Conservation (phyloP, 2,797 vertebrate species). For the Darevskia mixta region DNA sequence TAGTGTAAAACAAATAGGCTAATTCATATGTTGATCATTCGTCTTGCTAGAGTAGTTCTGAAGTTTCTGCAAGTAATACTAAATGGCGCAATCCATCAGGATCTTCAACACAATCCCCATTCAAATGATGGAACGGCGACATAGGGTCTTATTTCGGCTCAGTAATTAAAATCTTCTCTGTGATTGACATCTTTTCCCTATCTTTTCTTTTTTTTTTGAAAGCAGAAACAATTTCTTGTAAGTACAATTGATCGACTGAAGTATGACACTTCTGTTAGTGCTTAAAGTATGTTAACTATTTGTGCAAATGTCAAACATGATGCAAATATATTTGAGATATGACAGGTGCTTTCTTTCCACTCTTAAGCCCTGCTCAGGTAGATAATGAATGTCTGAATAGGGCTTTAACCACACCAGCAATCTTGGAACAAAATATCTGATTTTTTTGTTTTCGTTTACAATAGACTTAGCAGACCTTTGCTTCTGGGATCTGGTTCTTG, state of each 20-base stretch:
- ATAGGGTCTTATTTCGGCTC: neutral
- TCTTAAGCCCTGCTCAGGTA: neutral
- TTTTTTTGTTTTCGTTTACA: neutral
- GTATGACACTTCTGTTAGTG: neutral
- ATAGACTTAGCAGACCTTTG: neutral
- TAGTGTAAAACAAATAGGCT: constrained; percentile 32
- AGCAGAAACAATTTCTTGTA: neutral
- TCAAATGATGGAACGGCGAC: neutral
- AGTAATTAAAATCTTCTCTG: too few species aligned
- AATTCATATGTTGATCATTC: neutral
- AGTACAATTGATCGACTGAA: neutral
- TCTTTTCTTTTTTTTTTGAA: neutral
- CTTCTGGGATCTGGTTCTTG: neutral
- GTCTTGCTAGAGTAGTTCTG: neutral
- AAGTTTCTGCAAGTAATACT: neutral
- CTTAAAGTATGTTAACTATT: neutral
- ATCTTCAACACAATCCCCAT: neutral
- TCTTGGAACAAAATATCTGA: neutral
- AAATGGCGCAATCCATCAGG: neutral
- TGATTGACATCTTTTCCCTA: too few species aligned
- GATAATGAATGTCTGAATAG: neutral
- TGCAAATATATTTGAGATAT: neutral
- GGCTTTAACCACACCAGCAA: neutral
- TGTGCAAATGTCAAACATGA: neutral
- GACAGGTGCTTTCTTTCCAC: neutral